These are phyloP conservation scores for Dendronephthya gigantea DNA, from an alignment of 64 coral and sea anemone genomes.

Conservation along the genomic window DNA sequence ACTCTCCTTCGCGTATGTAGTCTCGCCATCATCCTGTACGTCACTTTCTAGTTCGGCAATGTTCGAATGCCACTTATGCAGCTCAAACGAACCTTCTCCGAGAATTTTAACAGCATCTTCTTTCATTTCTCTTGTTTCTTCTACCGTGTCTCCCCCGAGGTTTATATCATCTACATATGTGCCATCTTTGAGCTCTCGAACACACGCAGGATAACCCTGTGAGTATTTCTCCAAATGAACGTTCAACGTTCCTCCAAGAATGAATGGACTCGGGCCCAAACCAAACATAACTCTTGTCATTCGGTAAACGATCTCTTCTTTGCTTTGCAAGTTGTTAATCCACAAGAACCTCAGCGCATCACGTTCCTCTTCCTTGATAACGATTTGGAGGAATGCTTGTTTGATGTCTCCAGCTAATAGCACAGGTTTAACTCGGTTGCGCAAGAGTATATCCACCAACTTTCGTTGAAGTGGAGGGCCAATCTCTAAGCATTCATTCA, in stretches of 20 bases:
- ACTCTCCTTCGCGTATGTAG: slow-evolving; percentile 10
- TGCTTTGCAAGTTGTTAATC: background rate
- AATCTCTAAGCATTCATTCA: slow-evolving; percentile 43
- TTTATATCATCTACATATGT: slow-evolving; percentile 51
- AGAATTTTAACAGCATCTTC: slow-evolving; percentile 14
- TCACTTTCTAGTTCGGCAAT: background rate
- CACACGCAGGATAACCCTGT: slow-evolving; percentile 19
- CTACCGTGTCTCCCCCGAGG: slow-evolving; percentile 28
- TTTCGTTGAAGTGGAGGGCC: slow-evolving; percentile 44
- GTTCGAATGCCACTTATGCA: slow-evolving; percentile 48
- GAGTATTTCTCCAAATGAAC: slow-evolving; percentile 15
- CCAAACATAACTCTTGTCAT: slow-evolving; percentile 38
- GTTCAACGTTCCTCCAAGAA: slow-evolving; percentile 28
- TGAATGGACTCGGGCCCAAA: slow-evolving; percentile 28
- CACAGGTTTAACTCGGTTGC: slow-evolving; percentile 27
- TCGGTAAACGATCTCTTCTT: background rate
- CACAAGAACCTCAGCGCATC: slow-evolving; percentile 28
- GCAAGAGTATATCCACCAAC: background rate
- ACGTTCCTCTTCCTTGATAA: background rate
- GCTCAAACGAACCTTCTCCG: background rate
- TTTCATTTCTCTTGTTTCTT: slow-evolving; percentile 12
- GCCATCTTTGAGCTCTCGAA: slow-evolving; percentile 39
- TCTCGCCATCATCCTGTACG: background rate
- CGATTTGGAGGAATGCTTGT: slow-evolving; percentile 35
- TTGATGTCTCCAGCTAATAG: slow-evolving; percentile 40